Conservation (phyloP, 2,113 vertebrate genomes). For the Cyprinus carpio region DNA sequence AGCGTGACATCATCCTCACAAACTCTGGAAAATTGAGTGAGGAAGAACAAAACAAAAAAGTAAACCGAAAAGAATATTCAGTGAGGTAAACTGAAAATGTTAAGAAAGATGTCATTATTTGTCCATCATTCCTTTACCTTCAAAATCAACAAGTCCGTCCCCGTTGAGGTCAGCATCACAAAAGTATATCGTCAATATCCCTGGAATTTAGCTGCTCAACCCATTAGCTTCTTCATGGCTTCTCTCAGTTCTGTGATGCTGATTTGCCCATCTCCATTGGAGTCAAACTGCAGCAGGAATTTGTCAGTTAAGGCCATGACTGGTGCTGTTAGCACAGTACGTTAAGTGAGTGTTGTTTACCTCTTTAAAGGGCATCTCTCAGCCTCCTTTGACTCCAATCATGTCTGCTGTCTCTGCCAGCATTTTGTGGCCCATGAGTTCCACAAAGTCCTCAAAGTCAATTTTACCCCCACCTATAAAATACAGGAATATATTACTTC, state of each 20-base stretch:
- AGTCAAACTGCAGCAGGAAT: conserved; percentile 82
- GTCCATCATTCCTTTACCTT: conserved; percentile 74
- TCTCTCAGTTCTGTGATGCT: conserved; percentile 80
- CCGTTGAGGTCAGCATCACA: conserved; percentile 89
- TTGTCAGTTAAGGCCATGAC: neutral
- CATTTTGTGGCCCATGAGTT: conserved; percentile 95
- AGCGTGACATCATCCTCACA: conserved; percentile 81
- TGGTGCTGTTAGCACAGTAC: neutral
- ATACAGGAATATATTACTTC: neutral
- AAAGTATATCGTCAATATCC: conserved; percentile 91
- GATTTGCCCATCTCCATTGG: conserved; percentile 90
- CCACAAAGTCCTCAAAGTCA: conserved; percentile 85
- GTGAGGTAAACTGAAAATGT: neutral
- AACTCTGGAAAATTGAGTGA: conserved; percentile 68
- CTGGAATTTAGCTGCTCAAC: conserved; percentile 85
- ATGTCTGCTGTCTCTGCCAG: conserved; percentile 56
- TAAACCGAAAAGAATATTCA: neutral
- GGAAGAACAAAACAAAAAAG: conserved; percentile 19
- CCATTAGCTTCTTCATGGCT: conserved; percentile 88
- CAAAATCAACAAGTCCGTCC: conserved; percentile 90
- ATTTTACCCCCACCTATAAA: conserved; percentile 86
- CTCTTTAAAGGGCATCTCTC: conserved; percentile 86
- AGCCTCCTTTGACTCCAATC: conserved; percentile 59
- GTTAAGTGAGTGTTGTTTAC: conserved; percentile 63
- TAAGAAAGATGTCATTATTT: neutral